Evolutionary conservation across 2,797 vertebrate species (phyloP).

Genomic region (Gouania willdenowi): DNA sequence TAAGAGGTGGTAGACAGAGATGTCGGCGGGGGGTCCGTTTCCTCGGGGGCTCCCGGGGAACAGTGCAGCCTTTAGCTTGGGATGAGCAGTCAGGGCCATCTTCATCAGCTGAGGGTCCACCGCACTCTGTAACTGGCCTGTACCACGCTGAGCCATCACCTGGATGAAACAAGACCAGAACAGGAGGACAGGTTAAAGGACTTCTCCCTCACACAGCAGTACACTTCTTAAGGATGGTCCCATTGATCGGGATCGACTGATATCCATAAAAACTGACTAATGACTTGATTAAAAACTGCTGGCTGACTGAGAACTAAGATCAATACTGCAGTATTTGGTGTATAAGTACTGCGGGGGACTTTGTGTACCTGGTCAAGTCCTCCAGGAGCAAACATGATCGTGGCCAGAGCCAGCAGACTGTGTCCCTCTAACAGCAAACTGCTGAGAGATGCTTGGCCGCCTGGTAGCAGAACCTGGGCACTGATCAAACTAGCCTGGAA

Average conservation of each 20-base stretch:
- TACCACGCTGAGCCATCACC: conserved; percentile 67
- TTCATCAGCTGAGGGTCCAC: conserved; percentile 91
- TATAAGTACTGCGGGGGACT: too few species aligned
- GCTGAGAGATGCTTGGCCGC: conserved; percentile 85
- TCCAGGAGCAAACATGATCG: conserved; percentile 86
- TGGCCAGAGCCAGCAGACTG: conserved; percentile 86
- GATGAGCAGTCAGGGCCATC: conserved; percentile 87
- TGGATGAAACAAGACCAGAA: conserved; percentile 35
- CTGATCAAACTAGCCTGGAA: conserved; percentile 90
- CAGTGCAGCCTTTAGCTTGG: conserved; percentile 87
- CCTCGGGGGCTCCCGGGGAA: conserved; percentile 78
- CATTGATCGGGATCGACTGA: too few species aligned
- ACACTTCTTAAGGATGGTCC: too few species aligned
- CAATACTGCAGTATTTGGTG: too few species aligned
- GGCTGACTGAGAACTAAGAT: too few species aligned
- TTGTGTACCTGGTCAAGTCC: conserved; percentile 86
- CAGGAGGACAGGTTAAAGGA: neutral
- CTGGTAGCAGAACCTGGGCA: conserved; percentile 88
- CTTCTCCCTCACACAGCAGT: neutral
- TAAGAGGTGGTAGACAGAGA: conserved; percentile 90
- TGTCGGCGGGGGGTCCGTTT: conserved; percentile 69
- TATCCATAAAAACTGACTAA: too few species aligned
- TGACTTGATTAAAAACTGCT: too few species aligned
- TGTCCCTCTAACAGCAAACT: conserved; percentile 92
- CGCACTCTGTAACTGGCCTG: conserved; percentile 65